phyloP scores from a whole-genome alignment of 2,113 vertebrate genomes.

The Willisornis vidua region DNA sequence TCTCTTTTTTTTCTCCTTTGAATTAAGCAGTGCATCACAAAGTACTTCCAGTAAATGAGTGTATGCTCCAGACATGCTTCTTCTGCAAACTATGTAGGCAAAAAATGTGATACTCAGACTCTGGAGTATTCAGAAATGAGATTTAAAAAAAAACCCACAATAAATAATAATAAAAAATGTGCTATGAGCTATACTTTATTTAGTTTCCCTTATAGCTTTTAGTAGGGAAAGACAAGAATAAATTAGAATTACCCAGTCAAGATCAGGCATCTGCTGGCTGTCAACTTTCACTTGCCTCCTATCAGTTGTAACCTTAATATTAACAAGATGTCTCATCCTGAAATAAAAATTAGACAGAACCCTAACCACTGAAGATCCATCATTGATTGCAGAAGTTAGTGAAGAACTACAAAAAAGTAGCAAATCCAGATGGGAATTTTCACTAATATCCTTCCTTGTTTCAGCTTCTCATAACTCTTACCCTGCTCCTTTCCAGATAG shows the following conservation, averaged over 20 bases:
- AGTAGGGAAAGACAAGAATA: conserved; percentile 18
- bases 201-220: background rate
- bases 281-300: conserved; percentile 29
- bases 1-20: background rate
- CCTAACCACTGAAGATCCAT: background rate
- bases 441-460: background rate
- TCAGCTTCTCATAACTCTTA: background rate
- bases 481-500: background rate
- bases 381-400: background rate
- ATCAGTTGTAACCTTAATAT: conserved; percentile 14
- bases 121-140: background rate
- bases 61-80: background rate
- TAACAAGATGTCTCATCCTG: conserved; percentile 24
- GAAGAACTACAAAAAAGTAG: background rate
- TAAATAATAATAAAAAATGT: background rate
- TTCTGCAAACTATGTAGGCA: background rate
- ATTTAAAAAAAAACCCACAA: background rate
- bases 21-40: conserved; percentile 32
- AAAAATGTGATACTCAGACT: background rate
- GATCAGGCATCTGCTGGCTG: conserved; percentile 21
- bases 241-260: conserved; percentile 30
- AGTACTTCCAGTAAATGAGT: conserved; percentile 20
- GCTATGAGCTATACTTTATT: background rate
- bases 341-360: conserved; percentile 26
- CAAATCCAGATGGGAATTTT: background rate